Conservation (phyloP, 2,888 invertebrate species). For the Brachyptera putata region DNA sequence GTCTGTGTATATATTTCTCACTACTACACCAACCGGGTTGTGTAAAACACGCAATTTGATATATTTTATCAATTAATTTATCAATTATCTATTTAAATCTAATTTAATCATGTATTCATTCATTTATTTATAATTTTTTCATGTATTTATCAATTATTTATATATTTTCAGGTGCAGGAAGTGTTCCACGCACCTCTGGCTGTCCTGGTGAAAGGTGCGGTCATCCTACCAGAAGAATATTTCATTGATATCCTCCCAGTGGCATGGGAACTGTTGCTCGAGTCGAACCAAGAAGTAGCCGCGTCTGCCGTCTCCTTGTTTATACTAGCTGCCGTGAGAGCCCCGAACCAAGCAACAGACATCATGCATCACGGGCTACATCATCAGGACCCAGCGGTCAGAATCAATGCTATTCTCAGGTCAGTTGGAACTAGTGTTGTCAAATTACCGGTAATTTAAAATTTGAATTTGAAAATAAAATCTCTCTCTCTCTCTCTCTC, state of each 20-base stretch:
- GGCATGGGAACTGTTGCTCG: constrained; percentile 92
- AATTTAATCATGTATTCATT: no score
- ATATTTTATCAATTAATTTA: no score
- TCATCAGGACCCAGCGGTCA: constrained; percentile 73
- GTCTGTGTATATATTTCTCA: no score
- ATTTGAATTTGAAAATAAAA: no score
- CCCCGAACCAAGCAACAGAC: constrained; percentile 82
- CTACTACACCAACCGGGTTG: no score
- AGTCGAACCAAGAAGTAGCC: constrained; percentile 83
- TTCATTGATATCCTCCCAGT: constrained; percentile 85
- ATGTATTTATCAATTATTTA: no score
- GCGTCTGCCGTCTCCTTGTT: constrained; percentile 85
- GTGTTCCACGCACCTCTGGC: constrained; percentile 88
- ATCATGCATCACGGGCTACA: constrained; percentile 86
- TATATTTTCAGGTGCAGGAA: constrained; percentile 84
- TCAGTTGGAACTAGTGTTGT: constrained; percentile 39
- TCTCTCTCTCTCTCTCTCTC: no score
- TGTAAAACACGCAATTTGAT: no score
- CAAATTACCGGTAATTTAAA: no score
- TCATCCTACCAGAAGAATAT: constrained; percentile 80
- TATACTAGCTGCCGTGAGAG: constrained; percentile 87
- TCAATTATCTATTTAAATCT: no score
- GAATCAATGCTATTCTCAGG: constrained; percentile 79
- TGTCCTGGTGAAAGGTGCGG: constrained; percentile 82
- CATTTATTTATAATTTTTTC: no score